Evolutionary conservation across 1,140 invertebrate genomes (phyloP), one percentile per base, ranked within the genome.

Genomic region (Caenorhabditis latens): DNA sequence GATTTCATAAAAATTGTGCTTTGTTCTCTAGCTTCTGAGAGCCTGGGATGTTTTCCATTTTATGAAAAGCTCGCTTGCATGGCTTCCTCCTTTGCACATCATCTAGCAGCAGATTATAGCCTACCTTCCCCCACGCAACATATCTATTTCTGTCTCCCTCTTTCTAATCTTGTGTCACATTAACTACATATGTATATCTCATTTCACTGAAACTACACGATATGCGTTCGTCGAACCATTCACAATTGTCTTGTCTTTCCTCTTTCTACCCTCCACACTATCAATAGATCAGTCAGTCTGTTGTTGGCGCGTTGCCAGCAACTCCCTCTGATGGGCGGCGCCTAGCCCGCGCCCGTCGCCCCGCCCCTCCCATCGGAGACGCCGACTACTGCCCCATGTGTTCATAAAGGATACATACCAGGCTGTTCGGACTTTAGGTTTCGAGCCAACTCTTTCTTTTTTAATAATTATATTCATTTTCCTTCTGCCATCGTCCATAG

Each of bases 331-430:
- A 24, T 79, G 71, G 71, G 71, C 71, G 71, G 71, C 19, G 71
- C 71, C 21, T 79, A 79, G 32, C 46, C 53, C 46, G 71, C 71
- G 43, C 46, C 16, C n/a, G 71, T 53, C 2, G 43, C 71, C 53
- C 71, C 71, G 65, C 65, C 65, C 24, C 11, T 46, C 21, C 46
- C n/a, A 79, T 43, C 13, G 46, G 40, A n/a, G 71, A 79, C 46
- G 71, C 43, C 43, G n/a, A 21, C 24, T 11, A 46, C 46, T n/a
- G 46, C 13, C 71, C 40, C 71, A 46, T 79, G 71, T 50, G 71
- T 79, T 79, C 71, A 79, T 79, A 79, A 79, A 50, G 43, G 71
- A 79, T 79, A 79, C 71, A 50, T 79, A 50, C 46, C 71, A 4
- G 42, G 43, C 40, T 79, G 46, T 79, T 79, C 71, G 46, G 71